These are phyloP conservation scores for Dendrolimus kikuchii DNA, from an alignment of 1,140 invertebrate species.

Conservation along the genomic window DNA sequence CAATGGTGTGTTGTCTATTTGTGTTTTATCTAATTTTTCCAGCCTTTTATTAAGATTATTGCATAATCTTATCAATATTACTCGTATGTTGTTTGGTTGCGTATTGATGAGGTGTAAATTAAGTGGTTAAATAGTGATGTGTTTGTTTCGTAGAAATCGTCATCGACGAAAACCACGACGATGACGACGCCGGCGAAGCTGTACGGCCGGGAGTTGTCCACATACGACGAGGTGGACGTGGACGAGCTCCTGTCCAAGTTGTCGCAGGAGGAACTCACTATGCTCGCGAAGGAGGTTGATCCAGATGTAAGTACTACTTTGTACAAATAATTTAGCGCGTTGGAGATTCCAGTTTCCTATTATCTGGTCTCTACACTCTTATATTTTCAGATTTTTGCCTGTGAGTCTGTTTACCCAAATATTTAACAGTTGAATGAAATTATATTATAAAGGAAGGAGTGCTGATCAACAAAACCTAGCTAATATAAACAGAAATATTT, in stretches of 20 bases:
- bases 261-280: constrained; percentile 95
- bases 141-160: constrained; percentile 80
- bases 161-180: constrained; percentile 88
- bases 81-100: background rate
- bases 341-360: too few species aligned
- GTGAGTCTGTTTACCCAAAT: background rate
- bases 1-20: constrained; percentile 32
- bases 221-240: constrained; percentile 97
- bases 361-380: too few species aligned
- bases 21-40: constrained; percentile 27
- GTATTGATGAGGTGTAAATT: background rate
- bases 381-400: too few species aligned
- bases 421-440: too few species aligned
- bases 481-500: too few species aligned
- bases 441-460: too few species aligned
- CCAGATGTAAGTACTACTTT: constrained; percentile 90
- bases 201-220: constrained; percentile 93
- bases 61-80: constrained; percentile 21
- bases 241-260: constrained; percentile 96
- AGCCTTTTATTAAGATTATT: constrained; percentile 15
- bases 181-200: constrained; percentile 91
- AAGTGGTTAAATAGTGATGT: constrained; percentile 12
- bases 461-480: too few species aligned
- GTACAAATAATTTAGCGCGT: background rate
- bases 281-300: constrained; percentile 98